Evolutionary conservation across 2,797 vertebrate species (phyloP).

Genomic region (Scarus forsteni): DNA sequence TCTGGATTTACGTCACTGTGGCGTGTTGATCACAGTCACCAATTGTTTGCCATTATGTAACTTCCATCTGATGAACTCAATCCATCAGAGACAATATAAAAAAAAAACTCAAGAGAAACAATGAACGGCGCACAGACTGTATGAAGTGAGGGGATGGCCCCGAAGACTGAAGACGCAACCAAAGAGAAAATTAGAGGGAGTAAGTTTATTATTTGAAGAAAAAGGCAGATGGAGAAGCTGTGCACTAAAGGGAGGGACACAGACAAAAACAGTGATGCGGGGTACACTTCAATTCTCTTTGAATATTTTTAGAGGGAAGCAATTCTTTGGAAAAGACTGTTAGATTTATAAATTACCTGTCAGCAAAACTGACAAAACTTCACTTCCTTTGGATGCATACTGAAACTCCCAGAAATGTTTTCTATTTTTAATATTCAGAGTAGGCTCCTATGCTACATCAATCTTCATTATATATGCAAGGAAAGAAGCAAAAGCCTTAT

Average conservation of each 20-base stretch:
- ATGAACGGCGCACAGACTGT: conserved; percentile 7
- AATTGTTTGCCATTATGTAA: conserved; percentile 59
- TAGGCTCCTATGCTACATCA: background rate
- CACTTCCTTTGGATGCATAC: conserved; percentile 4
- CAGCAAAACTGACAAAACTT: conserved; percentile 9
- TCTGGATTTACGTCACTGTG: conserved; percentile 25
- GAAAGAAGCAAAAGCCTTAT: background rate
- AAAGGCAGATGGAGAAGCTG: conserved; percentile 5
- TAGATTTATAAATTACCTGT: conserved; percentile 33
- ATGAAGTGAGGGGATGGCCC: conserved; percentile 2
- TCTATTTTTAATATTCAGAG: background rate
- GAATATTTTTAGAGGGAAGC: conserved; percentile 24
- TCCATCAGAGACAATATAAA: conserved; percentile 49
- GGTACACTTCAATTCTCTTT: conserved; percentile 14
- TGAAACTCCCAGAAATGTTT: conserved; percentile 10
- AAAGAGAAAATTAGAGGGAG: conserved; percentile 23
- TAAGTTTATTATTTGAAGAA: conserved; percentile 4
- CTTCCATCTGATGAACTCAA: conserved; percentile 67
- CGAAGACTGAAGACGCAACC: conserved; percentile 19
- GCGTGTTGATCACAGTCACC: conserved; percentile 48
- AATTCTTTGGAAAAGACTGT: conserved; percentile 21
- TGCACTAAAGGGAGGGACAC: conserved; percentile 7
- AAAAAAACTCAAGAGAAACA: conserved; percentile 32
- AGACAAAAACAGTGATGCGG: conserved; percentile 12
- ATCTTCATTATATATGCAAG: background rate